Evolutionary conservation across 2,888 invertebrate species (phyloP).

Genomic region (Spodoptera littoralis): DNA sequence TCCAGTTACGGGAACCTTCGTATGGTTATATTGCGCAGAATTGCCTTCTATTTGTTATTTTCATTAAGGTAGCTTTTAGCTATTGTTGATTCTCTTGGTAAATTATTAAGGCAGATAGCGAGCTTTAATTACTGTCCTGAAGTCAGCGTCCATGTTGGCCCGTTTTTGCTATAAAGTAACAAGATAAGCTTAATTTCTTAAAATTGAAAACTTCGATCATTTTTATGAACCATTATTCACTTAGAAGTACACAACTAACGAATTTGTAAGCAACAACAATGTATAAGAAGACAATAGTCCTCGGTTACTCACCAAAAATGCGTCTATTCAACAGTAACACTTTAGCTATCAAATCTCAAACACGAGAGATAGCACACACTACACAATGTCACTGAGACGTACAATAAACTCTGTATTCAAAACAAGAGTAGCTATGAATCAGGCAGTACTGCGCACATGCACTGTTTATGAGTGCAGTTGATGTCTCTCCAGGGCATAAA

Average conservation of each 20-base stretch:
- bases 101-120: too few species aligned
- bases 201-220: too few species aligned
- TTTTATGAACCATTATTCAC: too few species aligned
- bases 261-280: neutral
- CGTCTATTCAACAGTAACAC: constrained; percentile 32
- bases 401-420: constrained; percentile 74
- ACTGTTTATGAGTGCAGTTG: constrained; percentile 85
- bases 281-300: constrained; percentile 4
- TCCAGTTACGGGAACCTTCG: neutral
- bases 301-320: constrained; percentile 11
- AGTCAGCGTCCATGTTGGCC: too few species aligned
- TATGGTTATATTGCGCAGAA: too few species aligned
- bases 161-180: too few species aligned
- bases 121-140: too few species aligned
- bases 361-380: constrained; percentile 45
- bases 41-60: too few species aligned
- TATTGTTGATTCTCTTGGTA: too few species aligned
- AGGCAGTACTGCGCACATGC: constrained; percentile 71
- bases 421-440: constrained; percentile 75
- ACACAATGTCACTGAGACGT: constrained; percentile 61
- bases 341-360: constrained; percentile 35
- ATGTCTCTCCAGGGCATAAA: constrained; percentile 80
- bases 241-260: too few species aligned
- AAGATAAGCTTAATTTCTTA: too few species aligned
- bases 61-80: too few species aligned